phyloP scores from a whole-genome alignment of 2,888 invertebrate genomes.

The Dastarcus helophoroides region DNA sequence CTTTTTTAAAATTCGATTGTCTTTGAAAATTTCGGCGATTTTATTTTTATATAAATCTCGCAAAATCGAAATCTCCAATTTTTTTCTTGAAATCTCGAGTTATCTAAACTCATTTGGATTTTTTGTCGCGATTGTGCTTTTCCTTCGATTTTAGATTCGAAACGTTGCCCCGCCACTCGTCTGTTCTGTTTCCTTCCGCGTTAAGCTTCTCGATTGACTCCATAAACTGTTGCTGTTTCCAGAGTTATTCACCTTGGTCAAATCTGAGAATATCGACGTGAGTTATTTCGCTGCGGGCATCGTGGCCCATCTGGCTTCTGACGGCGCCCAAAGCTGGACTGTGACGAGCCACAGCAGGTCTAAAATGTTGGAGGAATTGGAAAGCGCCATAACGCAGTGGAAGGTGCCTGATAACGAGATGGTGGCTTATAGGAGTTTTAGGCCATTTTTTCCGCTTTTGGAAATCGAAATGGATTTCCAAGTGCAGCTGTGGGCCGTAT shows the following conservation, averaged over 20 bases:
- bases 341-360: conserved; percentile 23
- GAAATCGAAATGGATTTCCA: conserved; percentile 46
- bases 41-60: too few species aligned
- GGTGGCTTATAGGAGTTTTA: conserved; percentile 63
- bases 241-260: conserved; percentile 26
- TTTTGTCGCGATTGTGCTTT: too few species aligned
- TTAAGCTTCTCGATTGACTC: too few species aligned
- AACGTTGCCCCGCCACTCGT: too few species aligned
- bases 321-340: conserved; percentile 44
- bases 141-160: too few species aligned
- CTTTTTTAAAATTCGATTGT: too few species aligned
- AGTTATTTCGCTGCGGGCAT: conserved; percentile 65
- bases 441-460: conserved; percentile 58
- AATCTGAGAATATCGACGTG: conserved; percentile 54
- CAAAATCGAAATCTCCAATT: too few species aligned
- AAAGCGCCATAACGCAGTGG: conserved; percentile 51
- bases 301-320: conserved; percentile 55
- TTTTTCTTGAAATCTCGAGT: too few species aligned
- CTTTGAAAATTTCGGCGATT: too few species aligned
- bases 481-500: conserved; percentile 65
- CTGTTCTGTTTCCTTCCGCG: too few species aligned
- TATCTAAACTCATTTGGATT: too few species aligned
- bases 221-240: conserved; percentile 16
- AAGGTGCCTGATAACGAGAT: conserved; percentile 59
- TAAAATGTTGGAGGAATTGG: conserved; percentile 41